Percentiles rank a stretch among this genome's conserved stretches.
Evolutionary conservation across 23 tunicate genomes (phyloP).

Genomic region (Ascidia mentula): DNA sequence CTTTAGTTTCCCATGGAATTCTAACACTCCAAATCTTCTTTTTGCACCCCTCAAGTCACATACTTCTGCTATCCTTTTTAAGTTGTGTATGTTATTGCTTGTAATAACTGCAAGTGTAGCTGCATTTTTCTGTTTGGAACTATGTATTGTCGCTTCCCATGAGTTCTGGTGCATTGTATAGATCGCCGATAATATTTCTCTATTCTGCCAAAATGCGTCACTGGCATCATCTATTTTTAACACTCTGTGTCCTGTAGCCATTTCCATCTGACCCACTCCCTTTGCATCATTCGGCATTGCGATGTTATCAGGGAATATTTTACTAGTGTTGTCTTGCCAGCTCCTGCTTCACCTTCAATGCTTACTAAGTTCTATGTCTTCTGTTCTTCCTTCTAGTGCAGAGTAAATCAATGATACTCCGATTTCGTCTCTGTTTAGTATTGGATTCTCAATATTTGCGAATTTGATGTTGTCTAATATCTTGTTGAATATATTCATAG

Average conservation of each 20-base stretch:
- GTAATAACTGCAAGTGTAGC: not conserved
- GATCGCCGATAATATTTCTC: not conserved
- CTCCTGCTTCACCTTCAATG: conserved; percentile 10
- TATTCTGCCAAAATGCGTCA: conserved; percentile 15
- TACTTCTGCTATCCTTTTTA: conserved; percentile 12
- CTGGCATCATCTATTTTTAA: not conserved
- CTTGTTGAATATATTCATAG: not conserved
- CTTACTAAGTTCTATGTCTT: not conserved
- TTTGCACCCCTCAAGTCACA: conserved; percentile 4
- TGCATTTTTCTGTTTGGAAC: not conserved
- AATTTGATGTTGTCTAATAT: conserved; percentile 1
- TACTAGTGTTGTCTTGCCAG: conserved; percentile 6
- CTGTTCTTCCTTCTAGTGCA: conserved; percentile 6
- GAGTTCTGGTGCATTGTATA: not conserved
- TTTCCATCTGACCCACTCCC: conserved; percentile 13
- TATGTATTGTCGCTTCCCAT: not conserved
- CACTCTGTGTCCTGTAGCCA: conserved; percentile 18
- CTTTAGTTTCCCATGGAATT: conserved; percentile 5
- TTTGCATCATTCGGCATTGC: conserved; percentile 19
- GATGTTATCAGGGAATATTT: conserved; percentile 3
- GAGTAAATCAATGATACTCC: not conserved
- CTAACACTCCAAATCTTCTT: not conserved
- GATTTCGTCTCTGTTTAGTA: conserved; percentile 8
- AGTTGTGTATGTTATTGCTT: conserved; percentile 2
- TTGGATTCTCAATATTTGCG: not conserved